A percentile compares a stretch with the other conserved stretches of the same genome.
phyloP scores from a whole-genome alignment of 2,113 vertebrate genomes.

The Cheilinus undulatus region DNA sequence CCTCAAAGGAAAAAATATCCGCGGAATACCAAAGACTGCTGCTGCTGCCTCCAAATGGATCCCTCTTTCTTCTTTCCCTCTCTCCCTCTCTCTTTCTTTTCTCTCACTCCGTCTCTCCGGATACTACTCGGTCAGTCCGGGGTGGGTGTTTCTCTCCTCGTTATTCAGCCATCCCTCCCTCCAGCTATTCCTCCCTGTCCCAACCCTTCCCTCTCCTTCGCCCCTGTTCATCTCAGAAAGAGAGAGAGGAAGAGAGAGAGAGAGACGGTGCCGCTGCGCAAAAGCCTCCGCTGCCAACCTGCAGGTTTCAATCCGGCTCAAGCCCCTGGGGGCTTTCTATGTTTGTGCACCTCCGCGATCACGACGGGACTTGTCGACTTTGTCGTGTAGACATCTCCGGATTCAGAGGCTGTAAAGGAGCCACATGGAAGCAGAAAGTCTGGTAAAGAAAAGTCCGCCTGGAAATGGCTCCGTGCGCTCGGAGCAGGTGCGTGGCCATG shows the following conservation, averaged over 20 bases:
- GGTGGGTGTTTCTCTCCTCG: conserved; percentile 77
- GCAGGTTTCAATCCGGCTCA: conserved; percentile 49
- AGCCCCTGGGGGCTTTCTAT: conserved; percentile 35
- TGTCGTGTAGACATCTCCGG: conserved; percentile 5
- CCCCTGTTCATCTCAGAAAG: conserved; percentile 44
- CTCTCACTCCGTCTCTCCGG: conserved; percentile 63
- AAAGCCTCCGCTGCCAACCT: conserved; percentile 40
- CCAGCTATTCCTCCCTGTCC: conserved; percentile 72
- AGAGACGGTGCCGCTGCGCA: conserved; percentile 52
- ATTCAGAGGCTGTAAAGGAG: conserved; percentile 17
- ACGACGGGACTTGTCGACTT: conserved; percentile 22
- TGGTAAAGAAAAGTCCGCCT: conserved; percentile 18
- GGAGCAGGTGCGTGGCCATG: conserved; percentile 68
- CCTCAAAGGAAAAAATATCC: conserved; percentile 59
- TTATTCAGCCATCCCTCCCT: conserved; percentile 81
- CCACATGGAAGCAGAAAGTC: conserved; percentile 19
- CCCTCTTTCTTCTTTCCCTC: conserved; percentile 38
- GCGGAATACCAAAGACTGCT: conserved; percentile 50
- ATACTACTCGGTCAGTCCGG: conserved; percentile 66
- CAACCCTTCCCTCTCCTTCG: conserved; percentile 67
- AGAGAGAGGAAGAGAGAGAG: conserved; percentile 20
- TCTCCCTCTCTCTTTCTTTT: conserved; percentile 41
- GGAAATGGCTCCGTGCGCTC: conserved; percentile 40
- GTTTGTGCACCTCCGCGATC: conserved; percentile 29
- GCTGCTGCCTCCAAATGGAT: conserved; percentile 39